A percentile compares a stretch with the other conserved stretches of the same genome.
Conservation (phyloP, 2,797 vertebrate species). For the Neosilurus mollespiculum region DNA sequence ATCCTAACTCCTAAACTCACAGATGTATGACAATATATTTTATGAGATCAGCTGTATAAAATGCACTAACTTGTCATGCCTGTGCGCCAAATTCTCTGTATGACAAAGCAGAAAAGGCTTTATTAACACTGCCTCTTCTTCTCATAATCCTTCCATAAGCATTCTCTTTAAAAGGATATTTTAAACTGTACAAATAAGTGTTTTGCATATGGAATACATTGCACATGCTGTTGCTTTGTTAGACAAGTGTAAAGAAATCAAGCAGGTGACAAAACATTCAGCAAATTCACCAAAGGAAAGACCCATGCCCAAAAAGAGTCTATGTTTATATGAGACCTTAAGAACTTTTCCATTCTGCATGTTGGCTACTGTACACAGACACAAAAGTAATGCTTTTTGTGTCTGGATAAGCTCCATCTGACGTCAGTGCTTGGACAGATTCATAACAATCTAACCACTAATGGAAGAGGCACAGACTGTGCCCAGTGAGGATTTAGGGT, state of each 20-base stretch:
- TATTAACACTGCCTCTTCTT: background rate
- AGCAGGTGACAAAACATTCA: conserved; percentile 8
- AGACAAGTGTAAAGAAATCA: background rate
- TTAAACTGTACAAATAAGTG: background rate
- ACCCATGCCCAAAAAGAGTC: background rate
- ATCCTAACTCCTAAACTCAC: background rate
- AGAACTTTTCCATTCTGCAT: background rate
- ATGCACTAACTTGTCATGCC: background rate
- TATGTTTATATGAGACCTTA: background rate
- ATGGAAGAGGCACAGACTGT: conserved; percentile 27
- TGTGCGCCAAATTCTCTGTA: background rate
- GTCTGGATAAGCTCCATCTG: conserved; percentile 28
- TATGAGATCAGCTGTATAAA: background rate
- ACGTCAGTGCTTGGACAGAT: conserved; percentile 23
- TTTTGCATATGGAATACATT: background rate
- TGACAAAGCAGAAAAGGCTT: conserved; percentile 3
- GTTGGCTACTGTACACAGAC: background rate
- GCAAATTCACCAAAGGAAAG: background rate
- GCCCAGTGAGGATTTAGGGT: conserved; percentile 3
- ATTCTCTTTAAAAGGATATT: background rate
- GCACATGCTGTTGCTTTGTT: background rate
- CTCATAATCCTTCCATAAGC: conserved; percentile 8
- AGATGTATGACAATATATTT: background rate
- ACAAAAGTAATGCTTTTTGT: conserved; percentile 17
- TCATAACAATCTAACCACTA: conserved; percentile 25